These are phyloP conservation scores for Temnopleurus reevesii DNA, from an alignment of 53 echinoderm and acorn worm species.

Conservation along the genomic window DNA sequence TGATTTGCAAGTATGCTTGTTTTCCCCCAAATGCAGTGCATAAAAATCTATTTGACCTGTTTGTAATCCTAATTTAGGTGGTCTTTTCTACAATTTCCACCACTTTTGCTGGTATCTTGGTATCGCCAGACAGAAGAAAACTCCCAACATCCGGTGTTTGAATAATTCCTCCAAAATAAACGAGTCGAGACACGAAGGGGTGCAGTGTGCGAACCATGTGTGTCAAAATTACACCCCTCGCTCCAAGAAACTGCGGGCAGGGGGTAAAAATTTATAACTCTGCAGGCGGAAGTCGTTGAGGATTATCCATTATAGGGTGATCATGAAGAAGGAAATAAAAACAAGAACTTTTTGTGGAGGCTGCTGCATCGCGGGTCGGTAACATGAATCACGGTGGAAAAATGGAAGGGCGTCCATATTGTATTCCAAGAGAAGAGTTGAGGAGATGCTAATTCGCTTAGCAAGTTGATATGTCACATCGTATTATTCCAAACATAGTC, in stretches of 20 bases:
- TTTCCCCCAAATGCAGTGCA: too few species aligned
- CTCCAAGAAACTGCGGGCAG: neutral
- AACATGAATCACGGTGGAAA: slow-evolving; percentile 15
- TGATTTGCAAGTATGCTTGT: too few species aligned
- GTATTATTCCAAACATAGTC: slow-evolving; percentile 61
- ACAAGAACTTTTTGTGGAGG: neutral
- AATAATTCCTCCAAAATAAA: neutral
- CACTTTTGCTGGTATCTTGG: slow-evolving; percentile 18
- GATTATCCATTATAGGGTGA: slow-evolving; percentile 13
- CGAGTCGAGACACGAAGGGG: slow-evolving; percentile 52
- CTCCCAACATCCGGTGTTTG: slow-evolving; percentile 18
- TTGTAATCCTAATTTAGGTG: too few species aligned
- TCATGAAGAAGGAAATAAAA: neutral
- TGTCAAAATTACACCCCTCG: slow-evolving; percentile 17
- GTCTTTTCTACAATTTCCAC: too few species aligned
- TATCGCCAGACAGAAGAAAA: neutral
- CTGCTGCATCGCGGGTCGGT: neutral
- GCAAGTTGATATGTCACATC: slow-evolving; percentile 49
- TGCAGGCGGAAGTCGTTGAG: slow-evolving; percentile 52
- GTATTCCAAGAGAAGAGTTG: slow-evolving; percentile 22
- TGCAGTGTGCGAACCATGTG: slow-evolving; percentile 39
- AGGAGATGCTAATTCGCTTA: slow-evolving; percentile 32
- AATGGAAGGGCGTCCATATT: slow-evolving; percentile 8
- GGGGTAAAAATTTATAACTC: slow-evolving; percentile 19
- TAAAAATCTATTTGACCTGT: too few species aligned